Percentiles rank a stretch among this genome's conserved stretches.
Evolutionary conservation across 2,113 vertebrate species (phyloP).

Genomic region (Xiphophorus hellerii): DNA sequence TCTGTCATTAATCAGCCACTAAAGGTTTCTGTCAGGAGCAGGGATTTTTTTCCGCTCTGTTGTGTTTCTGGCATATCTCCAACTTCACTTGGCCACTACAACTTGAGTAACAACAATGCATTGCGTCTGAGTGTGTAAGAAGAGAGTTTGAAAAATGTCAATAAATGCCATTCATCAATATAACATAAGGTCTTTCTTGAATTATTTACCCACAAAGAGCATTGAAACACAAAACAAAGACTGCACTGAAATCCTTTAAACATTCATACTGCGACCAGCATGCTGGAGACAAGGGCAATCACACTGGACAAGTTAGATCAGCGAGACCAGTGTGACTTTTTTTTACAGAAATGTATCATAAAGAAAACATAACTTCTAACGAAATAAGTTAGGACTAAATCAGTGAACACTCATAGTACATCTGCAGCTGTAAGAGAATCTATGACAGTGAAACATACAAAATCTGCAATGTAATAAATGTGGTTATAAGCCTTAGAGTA

Average conservation of each 20-base stretch:
- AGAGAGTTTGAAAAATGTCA: background rate
- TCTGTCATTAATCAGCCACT: no score
- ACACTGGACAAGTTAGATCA: no score
- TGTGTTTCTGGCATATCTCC: background rate
- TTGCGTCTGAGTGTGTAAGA: background rate
- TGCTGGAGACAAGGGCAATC: no score
- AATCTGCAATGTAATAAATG: background rate
- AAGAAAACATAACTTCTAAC: background rate
- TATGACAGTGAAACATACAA: background rate
- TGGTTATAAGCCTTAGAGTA: background rate
- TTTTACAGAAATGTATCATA: background rate
- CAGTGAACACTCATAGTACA: background rate
- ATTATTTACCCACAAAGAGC: background rate
- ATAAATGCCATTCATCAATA: background rate
- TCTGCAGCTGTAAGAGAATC: background rate
- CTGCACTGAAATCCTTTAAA: background rate
- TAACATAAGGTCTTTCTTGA: background rate
- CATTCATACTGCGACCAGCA: background rate
- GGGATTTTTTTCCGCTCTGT: background rate
- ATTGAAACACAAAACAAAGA: background rate
- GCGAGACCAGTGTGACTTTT: no score
- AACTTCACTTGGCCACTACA: background rate
- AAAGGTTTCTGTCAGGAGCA: no score
- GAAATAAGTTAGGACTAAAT: background rate
- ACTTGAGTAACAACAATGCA: background rate